Evolutionary conservation across 2,797 vertebrate genomes (phyloP), one percentile per base, ranked within the genome.

Genomic region (Phoeniculus purpureus): DNA sequence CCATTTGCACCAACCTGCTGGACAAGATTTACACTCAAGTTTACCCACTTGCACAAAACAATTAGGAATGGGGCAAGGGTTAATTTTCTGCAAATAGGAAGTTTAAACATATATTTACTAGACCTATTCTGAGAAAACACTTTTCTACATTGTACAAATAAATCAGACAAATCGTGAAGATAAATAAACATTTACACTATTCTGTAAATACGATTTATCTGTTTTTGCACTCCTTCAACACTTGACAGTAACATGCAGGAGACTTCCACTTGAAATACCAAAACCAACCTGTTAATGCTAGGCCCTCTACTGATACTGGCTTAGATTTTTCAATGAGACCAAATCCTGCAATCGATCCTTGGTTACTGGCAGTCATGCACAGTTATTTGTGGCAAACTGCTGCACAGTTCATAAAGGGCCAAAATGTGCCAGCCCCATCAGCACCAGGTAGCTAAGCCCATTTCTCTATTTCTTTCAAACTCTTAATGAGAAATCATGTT

Each of bases 131-230:
- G 97, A 98, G 95, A 98, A 96, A 96, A 98, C 97, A 97, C 96
- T 98, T 98, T 98, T 98, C 97, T 98, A 98, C 98, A 97, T 98
- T 98, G 98, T 98, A 98, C 97, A 98, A 98, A 97, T 96, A 95
- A 95, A 96, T 90, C 96, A 95, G 97, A 94, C 96, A 97, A 98
- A 97, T 97, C 97, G 97, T 96, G 96, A 97, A 97, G 94, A 97
- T 87, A 98, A 98, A 98, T 98, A 98, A 98, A 98, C 97, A 97
- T 98, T 98, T 98, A 98, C 98, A 98, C 97, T 98, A 97, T 98
- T 98, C 97, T 98, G 92, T 98, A 98, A 96, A 88, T 94, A 91
- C 0, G 34, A 94, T 48, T 17, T 27, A 43, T 48, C 20, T 48
- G 10, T 68, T 90, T 96, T 96, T 94, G 83, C 77, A 88, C 81